A percentile compares a stretch with the other conserved stretches of the same genome.
Evolutionary conservation across 1,140 invertebrate species (phyloP).

Genomic region (Musca vetustissima): DNA sequence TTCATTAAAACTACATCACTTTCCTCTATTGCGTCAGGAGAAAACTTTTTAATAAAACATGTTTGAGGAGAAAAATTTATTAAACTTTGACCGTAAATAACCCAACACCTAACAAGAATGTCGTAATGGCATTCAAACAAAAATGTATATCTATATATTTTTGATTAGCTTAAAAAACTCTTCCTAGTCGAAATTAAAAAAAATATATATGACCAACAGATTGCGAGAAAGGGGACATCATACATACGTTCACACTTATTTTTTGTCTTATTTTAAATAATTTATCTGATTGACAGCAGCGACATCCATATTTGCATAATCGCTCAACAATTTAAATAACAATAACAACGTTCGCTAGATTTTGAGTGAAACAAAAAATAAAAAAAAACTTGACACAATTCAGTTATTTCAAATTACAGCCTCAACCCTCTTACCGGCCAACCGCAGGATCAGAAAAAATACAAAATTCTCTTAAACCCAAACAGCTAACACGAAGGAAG

Average conservation of each 20-base stretch:
- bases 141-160: background rate
- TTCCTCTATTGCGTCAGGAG: too few relatives aligned
- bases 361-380: background rate
- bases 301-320: slow-evolving; percentile 44
- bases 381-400: slow-evolving; percentile 24
- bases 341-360: slow-evolving; percentile 31
- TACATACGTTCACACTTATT: background rate
- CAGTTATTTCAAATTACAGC: background rate
- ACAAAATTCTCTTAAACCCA: too few relatives aligned
- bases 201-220: too few relatives aligned
- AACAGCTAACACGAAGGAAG: slow-evolving; percentile 27
- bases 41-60: too few relatives aligned
- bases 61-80: too few relatives aligned
- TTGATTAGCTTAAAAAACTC: background rate
- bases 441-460: background rate
- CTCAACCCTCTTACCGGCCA: background rate
- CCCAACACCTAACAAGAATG: too few relatives aligned
- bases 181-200: background rate
- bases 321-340: slow-evolving; percentile 40
- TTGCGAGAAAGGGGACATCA: too few relatives aligned
- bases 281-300: slow-evolving; percentile 2
- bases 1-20: too few relatives aligned
- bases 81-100: too few relatives aligned
- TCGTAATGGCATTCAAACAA: too few relatives aligned
- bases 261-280: slow-evolving; percentile 8